Percentiles rank a stretch among this genome's conserved stretches.
These are phyloP conservation scores for Oophaga sylvatica DNA, from an alignment of 2,797 vertebrate genomes.

Conservation along the genomic window DNA sequence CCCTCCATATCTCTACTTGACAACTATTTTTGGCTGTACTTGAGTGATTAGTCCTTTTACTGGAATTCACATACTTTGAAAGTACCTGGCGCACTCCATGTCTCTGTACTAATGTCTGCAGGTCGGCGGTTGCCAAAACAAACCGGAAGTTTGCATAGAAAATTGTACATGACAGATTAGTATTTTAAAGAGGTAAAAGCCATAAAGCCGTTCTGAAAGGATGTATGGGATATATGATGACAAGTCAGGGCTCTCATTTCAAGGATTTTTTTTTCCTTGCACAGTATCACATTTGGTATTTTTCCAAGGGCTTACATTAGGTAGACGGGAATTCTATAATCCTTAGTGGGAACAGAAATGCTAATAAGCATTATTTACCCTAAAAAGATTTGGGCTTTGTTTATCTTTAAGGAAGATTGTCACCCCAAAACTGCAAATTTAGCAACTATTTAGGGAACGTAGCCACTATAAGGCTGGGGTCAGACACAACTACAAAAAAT, in stretches of 20 bases:
- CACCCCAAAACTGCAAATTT: too few relatives aligned
- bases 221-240: not conserved
- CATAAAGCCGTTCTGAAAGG: not conserved
- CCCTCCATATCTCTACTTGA: too few relatives aligned
- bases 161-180: not conserved
- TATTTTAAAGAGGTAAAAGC: not conserved
- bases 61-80: not conserved
- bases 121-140: not conserved
- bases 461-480: too few relatives aligned
- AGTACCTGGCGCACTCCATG: not conserved
- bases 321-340: not conserved
- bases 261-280: not conserved
- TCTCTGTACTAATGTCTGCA: not conserved
- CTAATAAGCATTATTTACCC: not conserved
- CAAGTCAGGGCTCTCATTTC: not conserved
- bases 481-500: too few relatives aligned
- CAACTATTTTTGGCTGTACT: too few relatives aligned
- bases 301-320: not conserved
- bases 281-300: not conserved
- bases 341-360: not conserved
- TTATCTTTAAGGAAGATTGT: too few relatives aligned
- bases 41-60: not conserved
- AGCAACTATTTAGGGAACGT: too few relatives aligned
- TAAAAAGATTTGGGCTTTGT: slow-evolving; percentile 16
- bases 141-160: not conserved